Percentiles rank a stretch among this genome's conserved stretches.
Evolutionary conservation across 2,888 invertebrate species (phyloP).

Genomic region (Endomychus coccineus): DNA sequence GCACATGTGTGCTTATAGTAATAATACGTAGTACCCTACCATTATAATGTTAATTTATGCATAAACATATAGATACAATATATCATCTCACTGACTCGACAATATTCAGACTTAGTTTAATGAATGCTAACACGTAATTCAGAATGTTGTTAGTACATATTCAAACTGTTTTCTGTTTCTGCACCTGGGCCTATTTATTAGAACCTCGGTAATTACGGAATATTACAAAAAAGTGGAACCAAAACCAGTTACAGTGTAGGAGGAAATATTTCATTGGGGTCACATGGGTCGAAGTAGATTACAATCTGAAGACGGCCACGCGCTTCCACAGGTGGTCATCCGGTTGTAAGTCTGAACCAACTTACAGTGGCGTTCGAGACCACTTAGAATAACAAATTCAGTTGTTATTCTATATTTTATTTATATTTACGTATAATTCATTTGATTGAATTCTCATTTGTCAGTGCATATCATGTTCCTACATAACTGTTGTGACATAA

Average conservation of each 20-base stretch:
- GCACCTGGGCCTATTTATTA: conserved; percentile 11
- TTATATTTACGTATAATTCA: no score
- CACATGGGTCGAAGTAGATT: conserved; percentile 37
- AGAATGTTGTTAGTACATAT: no score
- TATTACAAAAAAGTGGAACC: conserved; percentile 25
- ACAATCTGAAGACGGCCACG: conserved; percentile 41
- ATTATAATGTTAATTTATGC: no score
- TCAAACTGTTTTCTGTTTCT: not conserved
- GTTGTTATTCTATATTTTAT: conserved; percentile 16
- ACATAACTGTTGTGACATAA: no score
- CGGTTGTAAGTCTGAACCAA: conserved; percentile 19
- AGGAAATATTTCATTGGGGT: conserved; percentile 38
- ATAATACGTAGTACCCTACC: no score
- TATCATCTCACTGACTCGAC: no score
- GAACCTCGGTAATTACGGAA: conserved; percentile 16
- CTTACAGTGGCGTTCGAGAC: conserved; percentile 18
- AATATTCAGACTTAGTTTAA: no score
- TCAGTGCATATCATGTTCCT: no score
- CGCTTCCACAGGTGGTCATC: conserved; percentile 41
- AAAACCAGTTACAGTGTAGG: conserved; percentile 38
- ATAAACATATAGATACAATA: no score
- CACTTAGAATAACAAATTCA: conserved; percentile 23
- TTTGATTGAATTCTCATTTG: no score
- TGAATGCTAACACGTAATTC: no score
- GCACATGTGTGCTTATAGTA: no score